Evolutionary conservation across 2,113 vertebrate species (phyloP), one percentile per base, ranked within the genome.

Genomic region (Chionis minor): DNA sequence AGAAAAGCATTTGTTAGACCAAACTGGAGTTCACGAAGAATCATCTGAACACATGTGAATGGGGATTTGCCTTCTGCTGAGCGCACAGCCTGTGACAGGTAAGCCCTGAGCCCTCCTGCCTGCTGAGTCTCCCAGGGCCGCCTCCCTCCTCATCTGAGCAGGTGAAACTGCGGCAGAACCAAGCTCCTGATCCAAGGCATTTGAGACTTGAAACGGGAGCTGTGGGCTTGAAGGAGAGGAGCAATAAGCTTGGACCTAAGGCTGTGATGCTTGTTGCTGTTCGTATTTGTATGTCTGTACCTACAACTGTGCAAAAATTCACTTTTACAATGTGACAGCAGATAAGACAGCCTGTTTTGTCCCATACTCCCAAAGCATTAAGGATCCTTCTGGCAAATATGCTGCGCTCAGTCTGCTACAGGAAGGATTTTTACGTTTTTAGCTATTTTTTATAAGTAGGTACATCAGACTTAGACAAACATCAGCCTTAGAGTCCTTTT

Each of bases 81-180:
- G 28, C 28, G 10, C 6, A 8, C 16, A 21, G 7, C 47, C 15
- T 75, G 15, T 52, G 65, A 22, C 3, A 9, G 42, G 32, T 32
- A 58, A 59, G 14, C 3, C 15, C 11, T 51, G 88, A 80, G 54
- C 7, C 20, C 16, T 73, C 4, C 23, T 83, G 66, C 22, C 13
- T 0, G 0, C 8, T 1, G 7, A 32, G 14, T 27, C 4, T 32
- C 22, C 21, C 28, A 40, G 38, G 9, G 52, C 26, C 10, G 1
- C 28, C 14, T 74, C 47, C 6, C 8, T 75, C 32, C 27, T 58
- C 26, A 11, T 20, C 45, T 14, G 6, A 44, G 33, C 38, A 35
- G 20, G 38, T 44, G 51, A 82, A 22, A 14, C 30, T 63, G 70
- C 35, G 82, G 32, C 14, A 75, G 81, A 90, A 45, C 5, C 14